phyloP scores from a whole-genome alignment of 2,113 vertebrate species.

The Gopherus evgoodei region DNA sequence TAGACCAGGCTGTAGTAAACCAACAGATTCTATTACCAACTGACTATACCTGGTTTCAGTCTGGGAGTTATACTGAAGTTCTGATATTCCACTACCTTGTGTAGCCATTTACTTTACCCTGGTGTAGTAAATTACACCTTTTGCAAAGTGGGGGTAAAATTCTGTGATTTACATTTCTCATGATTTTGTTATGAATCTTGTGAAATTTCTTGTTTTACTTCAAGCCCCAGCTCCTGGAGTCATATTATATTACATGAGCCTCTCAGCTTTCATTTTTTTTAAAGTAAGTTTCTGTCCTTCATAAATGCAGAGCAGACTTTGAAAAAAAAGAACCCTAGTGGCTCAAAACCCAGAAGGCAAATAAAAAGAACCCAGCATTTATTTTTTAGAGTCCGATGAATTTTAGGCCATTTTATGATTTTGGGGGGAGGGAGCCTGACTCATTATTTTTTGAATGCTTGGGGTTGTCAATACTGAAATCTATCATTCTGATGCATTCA shows the following conservation, averaged over 20 bases:
- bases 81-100: background rate
- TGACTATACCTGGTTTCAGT: conserved; percentile 40
- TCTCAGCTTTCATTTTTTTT: background rate
- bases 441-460: background rate
- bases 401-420: background rate
- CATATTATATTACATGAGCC: background rate
- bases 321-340: background rate
- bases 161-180: background rate
- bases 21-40: conserved; percentile 50
- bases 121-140: background rate
- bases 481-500: background rate
- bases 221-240: background rate
- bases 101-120: background rate
- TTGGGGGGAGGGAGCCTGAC: too few relatives aligned
- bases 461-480: background rate
- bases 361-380: background rate
- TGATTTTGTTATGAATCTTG: background rate
- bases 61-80: conserved; percentile 32
- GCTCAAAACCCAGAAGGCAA: background rate
- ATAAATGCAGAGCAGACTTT: background rate
- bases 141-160: background rate
- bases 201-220: background rate
- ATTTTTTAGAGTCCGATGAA: background rate
- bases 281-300: background rate
- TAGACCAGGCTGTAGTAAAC: background rate